Base-by-base conservation (phyloP, 2,113 vertebrate species). In the Aythya baeri region DNA sequence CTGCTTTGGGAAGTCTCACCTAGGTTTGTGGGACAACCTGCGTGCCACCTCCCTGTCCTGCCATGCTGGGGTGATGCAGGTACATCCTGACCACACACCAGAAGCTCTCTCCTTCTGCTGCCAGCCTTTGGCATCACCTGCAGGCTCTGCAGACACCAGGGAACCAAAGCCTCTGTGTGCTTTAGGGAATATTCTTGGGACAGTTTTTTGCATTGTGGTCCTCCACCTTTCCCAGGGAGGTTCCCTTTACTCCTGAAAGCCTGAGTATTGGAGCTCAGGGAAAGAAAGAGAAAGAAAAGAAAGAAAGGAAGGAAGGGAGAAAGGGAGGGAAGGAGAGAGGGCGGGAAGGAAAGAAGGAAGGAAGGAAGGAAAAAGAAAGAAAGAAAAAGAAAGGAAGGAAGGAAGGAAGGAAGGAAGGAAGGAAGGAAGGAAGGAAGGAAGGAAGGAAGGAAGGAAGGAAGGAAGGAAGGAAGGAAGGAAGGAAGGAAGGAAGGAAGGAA, bases 81-180 rank as follows among this genome's bases (percentile, higher is more conserved):
- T 11, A 25, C 0, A 0, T 55, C 65, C 72, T 17, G 43, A 62
- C 21, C 13, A 5, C 38, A 17, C 17, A 29, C 8, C 29, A 44
- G 29, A 27, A 75, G 1, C 7, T 49, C 46, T 3, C 4, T 6
- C 0, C 0, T 41, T 49, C 26, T 84, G 52, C 22, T 65, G 23
- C 21, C 57, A 18, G 12, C 21, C 31, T 36, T 34, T 29, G 10
- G n/a, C n/a, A n/a, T n/a, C n/a, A n/a, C n/a, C n/a, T 70, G 17
- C 21, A 14, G 8, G 3, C 13, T 72, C 50, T 32, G 71, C 43
- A 59, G 41, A 34, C 43, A 38, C 16, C 6, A 6, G 12, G 34
- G 36, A 29, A 31, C 58, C 73, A 92, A n/a, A 4, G 1, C 13
- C 36, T 22, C 62, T 21, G 11, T 63, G 21, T 76, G 27, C 22